Evolutionary conservation across 2,888 invertebrate genomes (phyloP).

Genomic region (Sarcophaga caerulescens): DNA sequence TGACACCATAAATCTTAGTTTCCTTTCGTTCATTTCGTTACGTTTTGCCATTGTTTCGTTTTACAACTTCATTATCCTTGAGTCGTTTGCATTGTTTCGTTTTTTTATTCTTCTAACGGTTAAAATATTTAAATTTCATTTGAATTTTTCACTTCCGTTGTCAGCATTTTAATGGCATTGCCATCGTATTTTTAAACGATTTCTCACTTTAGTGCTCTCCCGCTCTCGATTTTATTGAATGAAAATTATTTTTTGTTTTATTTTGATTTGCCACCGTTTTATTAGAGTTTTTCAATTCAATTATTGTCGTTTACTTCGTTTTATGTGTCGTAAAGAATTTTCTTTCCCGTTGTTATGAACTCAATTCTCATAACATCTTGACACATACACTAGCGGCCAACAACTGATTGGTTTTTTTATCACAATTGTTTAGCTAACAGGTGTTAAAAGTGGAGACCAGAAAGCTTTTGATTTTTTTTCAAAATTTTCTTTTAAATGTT

Average conservation of each 20-base stretch:
- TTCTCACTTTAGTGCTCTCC: not conserved
- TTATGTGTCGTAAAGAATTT: too few relatives aligned
- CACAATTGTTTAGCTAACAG: slow-evolving; percentile 44
- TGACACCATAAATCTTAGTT: slow-evolving; percentile 43
- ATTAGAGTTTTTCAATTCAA: not conserved
- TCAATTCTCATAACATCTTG: slow-evolving; percentile 29
- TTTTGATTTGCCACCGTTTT: slow-evolving; percentile 45
- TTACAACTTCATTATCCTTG: slow-evolving; percentile 28
- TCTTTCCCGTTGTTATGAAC: not conserved
- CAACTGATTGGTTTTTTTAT: slow-evolving; percentile 53
- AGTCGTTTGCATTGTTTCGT: not conserved
- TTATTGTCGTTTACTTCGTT: not conserved
- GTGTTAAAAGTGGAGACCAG: slow-evolving; percentile 33
- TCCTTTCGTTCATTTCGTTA: slow-evolving; percentile 20
- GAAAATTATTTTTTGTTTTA: not conserved
- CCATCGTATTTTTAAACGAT: slow-evolving; percentile 33
- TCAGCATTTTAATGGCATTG: slow-evolving; percentile 52
- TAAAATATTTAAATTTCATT: slow-evolving; percentile 50
- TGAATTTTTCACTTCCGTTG: slow-evolving; percentile 33
- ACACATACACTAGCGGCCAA: slow-evolving; percentile 59
- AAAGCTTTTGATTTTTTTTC: slow-evolving; percentile 26
- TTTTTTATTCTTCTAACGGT: slow-evolving; percentile 37
- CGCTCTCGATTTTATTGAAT: not conserved
- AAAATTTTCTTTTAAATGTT: not conserved
- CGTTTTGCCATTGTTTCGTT: not conserved